phyloP scores from a whole-genome alignment of 2,113 vertebrate genomes.

The Ammodytes marinus region DNA sequence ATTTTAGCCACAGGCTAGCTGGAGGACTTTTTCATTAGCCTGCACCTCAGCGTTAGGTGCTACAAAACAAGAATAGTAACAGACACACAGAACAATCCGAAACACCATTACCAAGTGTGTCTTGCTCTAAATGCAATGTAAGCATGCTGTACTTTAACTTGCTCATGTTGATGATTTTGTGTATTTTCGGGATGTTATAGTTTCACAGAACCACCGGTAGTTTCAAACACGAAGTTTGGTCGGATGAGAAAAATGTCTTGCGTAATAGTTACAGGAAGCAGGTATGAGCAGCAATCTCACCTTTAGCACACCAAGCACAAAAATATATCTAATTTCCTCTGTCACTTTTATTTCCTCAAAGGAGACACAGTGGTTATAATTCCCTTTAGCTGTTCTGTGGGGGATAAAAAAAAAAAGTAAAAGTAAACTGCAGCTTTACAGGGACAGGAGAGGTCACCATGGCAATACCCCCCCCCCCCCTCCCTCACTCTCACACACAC shows the following conservation, averaged over 20 bases:
- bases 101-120: slow-evolving; percentile 61
- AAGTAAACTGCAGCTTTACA: slow-evolving; percentile 74
- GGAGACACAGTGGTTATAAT: slow-evolving; percentile 44
- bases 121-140: slow-evolving; percentile 45
- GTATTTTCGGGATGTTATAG: background rate
- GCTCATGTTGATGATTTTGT: slow-evolving; percentile 7
- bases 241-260: background rate
- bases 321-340: slow-evolving; percentile 34
- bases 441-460: slow-evolving; percentile 67
- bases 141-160: slow-evolving; percentile 17
- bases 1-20: slow-evolving; percentile 63
- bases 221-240: background rate
- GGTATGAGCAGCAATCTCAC: slow-evolving; percentile 32
- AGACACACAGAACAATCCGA: slow-evolving; percentile 59
- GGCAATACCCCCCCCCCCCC: background rate
- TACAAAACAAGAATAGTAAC: slow-evolving; percentile 69
- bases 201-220: background rate
- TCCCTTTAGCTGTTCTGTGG: slow-evolving; percentile 52
- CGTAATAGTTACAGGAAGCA: slow-evolving; percentile 10
- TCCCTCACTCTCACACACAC: background rate
- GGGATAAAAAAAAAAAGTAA: slow-evolving; percentile 55
- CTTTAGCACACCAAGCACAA: slow-evolving; percentile 39
- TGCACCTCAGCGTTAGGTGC: slow-evolving; percentile 25
- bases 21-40: slow-evolving; percentile 68
- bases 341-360: slow-evolving; percentile 33